Evolutionary conservation across 2,888 invertebrate species (phyloP).

Genomic region (Cosmia trapezina): DNA sequence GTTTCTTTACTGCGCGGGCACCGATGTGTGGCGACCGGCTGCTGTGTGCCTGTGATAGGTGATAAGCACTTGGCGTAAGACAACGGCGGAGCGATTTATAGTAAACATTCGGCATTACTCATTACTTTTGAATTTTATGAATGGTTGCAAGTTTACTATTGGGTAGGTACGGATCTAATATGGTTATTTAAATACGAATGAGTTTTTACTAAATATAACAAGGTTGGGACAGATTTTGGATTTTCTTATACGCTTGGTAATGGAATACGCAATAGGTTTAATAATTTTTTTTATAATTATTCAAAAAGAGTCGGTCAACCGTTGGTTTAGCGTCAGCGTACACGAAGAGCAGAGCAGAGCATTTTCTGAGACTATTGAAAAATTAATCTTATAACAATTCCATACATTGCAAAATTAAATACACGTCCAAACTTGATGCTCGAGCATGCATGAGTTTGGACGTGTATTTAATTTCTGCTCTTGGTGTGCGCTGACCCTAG

Average conservation of each 20-base stretch:
- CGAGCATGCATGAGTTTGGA: no score
- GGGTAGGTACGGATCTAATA: not conserved
- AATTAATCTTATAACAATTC: no score
- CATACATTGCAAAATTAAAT: no score
- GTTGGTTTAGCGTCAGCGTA: no score
- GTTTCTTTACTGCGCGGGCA: conserved; percentile 59
- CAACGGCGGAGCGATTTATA: conserved; percentile 27
- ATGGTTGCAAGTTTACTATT: not conserved
- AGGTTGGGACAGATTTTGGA: not conserved
- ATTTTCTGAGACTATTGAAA: no score
- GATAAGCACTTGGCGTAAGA: conserved; percentile 48
- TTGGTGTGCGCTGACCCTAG: no score
- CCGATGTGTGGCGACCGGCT: conserved; percentile 33
- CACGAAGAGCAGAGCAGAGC: no score
- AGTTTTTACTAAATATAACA: not conserved
- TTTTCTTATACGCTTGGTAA: not conserved
- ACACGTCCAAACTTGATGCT: no score
- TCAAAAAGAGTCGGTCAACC: no score
- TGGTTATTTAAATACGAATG: not conserved
- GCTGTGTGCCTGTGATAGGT: conserved; percentile 55
- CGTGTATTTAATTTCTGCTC: no score
- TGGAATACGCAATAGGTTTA: not conserved
- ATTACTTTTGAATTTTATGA: not conserved
- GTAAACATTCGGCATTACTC: not conserved
- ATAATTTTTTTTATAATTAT: no score